Percentiles rank a stretch among this genome's conserved stretches.
These are phyloP conservation scores for Nanorana parkeri DNA, from an alignment of 2,113 vertebrate genomes.

Conservation along the genomic window DNA sequence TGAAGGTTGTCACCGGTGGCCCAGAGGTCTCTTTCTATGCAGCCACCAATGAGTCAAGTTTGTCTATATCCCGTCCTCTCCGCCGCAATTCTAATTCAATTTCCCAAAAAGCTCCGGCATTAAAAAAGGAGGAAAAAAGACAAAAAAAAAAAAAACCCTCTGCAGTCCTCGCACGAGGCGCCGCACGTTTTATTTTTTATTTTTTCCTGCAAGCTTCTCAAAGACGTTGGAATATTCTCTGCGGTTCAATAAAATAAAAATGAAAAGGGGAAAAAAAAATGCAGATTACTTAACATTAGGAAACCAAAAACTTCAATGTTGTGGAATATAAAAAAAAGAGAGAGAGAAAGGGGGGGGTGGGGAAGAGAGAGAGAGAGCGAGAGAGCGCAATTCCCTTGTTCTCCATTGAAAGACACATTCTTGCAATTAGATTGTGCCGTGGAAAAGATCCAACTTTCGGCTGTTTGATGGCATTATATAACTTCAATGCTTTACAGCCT, in stretches of 20 bases:
- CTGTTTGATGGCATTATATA: conserved; percentile 63
- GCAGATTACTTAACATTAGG: conserved; percentile 45
- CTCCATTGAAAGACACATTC: conserved; percentile 54
- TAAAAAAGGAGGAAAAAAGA: not conserved
- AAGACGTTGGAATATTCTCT: conserved; percentile 33
- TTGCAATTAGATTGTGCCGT: conserved; percentile 62
- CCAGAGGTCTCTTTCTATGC: too few relatives aligned
- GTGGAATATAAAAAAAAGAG: conserved; percentile 31
- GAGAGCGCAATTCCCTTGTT: conserved; percentile 46
- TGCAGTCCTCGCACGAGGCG: not conserved
- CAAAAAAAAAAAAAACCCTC: not conserved
- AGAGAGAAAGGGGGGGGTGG: too few relatives aligned
- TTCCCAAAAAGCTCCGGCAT: not conserved
- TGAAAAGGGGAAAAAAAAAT: conserved; percentile 30
- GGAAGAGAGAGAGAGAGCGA: not conserved
- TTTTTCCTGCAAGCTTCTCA: conserved; percentile 38
- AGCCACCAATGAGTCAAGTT: too few relatives aligned
- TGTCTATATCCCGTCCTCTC: not conserved
- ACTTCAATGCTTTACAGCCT: conserved; percentile 60
- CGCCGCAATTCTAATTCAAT: not conserved
- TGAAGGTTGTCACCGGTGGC: too few relatives aligned
- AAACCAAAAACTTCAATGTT: conserved; percentile 34
- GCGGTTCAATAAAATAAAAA: conserved; percentile 39
- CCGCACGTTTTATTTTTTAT: conserved; percentile 26
- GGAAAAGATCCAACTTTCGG: conserved; percentile 60